A percentile compares a stretch with the other conserved stretches of the same genome.
Conservation (phyloP, 2,888 invertebrate genomes). For the Ophraella communa region DNA sequence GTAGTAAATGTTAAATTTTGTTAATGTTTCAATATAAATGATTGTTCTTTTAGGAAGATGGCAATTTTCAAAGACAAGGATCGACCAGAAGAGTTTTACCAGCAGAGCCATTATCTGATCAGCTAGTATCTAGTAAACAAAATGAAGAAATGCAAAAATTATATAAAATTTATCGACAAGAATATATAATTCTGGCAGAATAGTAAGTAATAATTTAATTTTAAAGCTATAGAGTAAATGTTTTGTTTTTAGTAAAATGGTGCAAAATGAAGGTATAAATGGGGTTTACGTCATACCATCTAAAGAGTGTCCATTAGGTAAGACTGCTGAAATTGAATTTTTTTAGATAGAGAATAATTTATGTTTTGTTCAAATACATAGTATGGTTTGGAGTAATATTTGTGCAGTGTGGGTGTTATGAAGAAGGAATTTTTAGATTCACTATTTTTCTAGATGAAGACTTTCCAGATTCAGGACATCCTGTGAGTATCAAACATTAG, state of each 20-base stretch:
- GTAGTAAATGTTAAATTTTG: constrained; percentile 24
- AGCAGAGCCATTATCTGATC: constrained; percentile 64
- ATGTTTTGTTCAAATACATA: constrained; percentile 56
- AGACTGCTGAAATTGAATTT: constrained; percentile 55
- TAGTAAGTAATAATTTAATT: constrained; percentile 70
- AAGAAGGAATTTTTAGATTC: constrained; percentile 91
- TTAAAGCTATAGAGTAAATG: background rate
- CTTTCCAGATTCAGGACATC: constrained; percentile 84
- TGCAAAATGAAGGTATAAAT: constrained; percentile 82
- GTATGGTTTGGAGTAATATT: constrained; percentile 94
- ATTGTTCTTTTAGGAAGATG: constrained; percentile 36
- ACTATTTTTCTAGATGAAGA: constrained; percentile 83
- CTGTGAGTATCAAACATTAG: constrained; percentile 72
- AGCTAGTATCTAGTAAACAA: constrained; percentile 64
- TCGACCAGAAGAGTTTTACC: constrained; percentile 66
- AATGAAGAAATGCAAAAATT: constrained; percentile 67
- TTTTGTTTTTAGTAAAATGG: constrained; percentile 73
- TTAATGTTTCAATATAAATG: constrained; percentile 11
- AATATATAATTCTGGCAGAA: constrained; percentile 90
- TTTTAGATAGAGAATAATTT: too few relatives aligned
- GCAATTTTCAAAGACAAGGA: constrained; percentile 62
- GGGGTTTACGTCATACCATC: constrained; percentile 95
- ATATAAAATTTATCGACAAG: constrained; percentile 80
- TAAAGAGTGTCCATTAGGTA: constrained; percentile 79
- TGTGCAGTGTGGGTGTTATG: constrained; percentile 85